phyloP scores from a whole-genome alignment of 2,888 invertebrate species.

The Eupithecia subfuscata region DNA sequence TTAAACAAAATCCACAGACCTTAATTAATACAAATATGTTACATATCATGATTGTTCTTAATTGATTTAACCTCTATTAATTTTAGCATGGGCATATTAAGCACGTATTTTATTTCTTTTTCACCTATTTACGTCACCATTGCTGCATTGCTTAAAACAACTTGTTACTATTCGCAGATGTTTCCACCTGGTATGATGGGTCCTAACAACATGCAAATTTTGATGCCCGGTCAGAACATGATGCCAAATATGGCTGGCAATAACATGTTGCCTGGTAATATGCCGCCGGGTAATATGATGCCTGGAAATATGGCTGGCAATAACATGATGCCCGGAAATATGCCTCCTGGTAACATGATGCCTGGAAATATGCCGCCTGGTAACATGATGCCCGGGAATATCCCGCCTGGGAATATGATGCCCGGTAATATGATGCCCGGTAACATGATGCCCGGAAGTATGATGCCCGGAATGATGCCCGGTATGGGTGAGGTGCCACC shows the following conservation, averaged over 20 bases:
- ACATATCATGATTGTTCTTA: too few relatives aligned
- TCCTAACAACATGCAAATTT: constrained; percentile 44
- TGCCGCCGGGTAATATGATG: constrained; percentile 38
- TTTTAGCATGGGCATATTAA: not conserved
- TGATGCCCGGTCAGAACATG: constrained; percentile 48
- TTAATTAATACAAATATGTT: too few relatives aligned
- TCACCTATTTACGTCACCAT: not conserved
- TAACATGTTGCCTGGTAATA: constrained; percentile 45
- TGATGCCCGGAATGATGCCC: constrained; percentile 50
- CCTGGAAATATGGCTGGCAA: constrained; percentile 24
- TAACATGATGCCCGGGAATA: constrained; percentile 19
- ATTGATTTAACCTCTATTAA: too few relatives aligned
- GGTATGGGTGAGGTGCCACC: constrained; percentile 50
- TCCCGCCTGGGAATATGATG: constrained; percentile 14
- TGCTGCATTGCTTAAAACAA: not conserved
- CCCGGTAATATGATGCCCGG: constrained; percentile 22
- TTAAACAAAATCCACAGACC: too few relatives aligned
- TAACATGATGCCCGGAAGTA: constrained; percentile 30
- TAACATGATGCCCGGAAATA: constrained; percentile 45
- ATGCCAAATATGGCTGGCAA: constrained; percentile 35
- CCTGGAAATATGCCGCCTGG: constrained; percentile 13
- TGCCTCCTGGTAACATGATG: constrained; percentile 37
- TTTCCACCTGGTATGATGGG: constrained; percentile 69
- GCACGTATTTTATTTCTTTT: not conserved
- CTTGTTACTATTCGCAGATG: constrained; percentile 56